These are phyloP conservation scores for Trachelus tabidus DNA, from an alignment of 2,888 invertebrate species.

Conservation along the genomic window DNA sequence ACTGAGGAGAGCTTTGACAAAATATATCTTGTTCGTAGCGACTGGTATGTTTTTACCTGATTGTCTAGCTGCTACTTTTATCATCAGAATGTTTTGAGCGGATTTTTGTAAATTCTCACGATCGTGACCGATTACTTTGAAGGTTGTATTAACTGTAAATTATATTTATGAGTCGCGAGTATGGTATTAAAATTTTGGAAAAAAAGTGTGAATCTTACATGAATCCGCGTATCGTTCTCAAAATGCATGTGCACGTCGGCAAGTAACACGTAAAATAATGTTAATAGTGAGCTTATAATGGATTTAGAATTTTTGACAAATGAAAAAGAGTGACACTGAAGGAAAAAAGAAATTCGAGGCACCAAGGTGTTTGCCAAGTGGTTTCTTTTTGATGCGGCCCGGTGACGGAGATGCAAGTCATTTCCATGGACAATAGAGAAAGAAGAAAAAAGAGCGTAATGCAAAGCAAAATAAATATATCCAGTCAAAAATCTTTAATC, in stretches of 20 bases:
- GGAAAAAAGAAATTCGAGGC: slow-evolving; percentile 22
- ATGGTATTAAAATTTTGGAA: not conserved
- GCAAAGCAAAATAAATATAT: not conserved
- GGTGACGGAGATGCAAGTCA: not conserved
- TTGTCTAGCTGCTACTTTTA: not conserved
- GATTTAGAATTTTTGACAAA: slow-evolving; percentile 31
- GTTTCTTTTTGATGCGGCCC: slow-evolving; percentile 30
- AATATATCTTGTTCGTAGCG: not conserved
- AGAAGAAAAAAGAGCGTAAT: slow-evolving; percentile 23
- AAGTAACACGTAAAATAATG: slow-evolving; percentile 57
- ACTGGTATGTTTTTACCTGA: not conserved
- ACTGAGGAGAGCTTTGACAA: not conserved
- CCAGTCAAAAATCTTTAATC: not conserved
- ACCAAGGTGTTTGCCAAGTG: slow-evolving; percentile 23
- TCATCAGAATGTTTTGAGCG: not conserved
- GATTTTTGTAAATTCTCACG: not conserved
- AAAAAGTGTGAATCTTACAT: not conserved
- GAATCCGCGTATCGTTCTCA: not conserved
- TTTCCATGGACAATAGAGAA: slow-evolving; percentile 18
- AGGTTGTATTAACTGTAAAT: not conserved
- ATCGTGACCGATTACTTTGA: not conserved
- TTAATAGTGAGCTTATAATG: slow-evolving; percentile 64
- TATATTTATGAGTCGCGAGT: not conserved
- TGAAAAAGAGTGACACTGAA: slow-evolving; percentile 15
- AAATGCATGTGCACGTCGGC: slow-evolving; percentile 54